Percentiles rank a stretch among this genome's conserved stretches.
phyloP scores from a whole-genome alignment of 2,797 vertebrate genomes.

The Perodicticus potto region DNA sequence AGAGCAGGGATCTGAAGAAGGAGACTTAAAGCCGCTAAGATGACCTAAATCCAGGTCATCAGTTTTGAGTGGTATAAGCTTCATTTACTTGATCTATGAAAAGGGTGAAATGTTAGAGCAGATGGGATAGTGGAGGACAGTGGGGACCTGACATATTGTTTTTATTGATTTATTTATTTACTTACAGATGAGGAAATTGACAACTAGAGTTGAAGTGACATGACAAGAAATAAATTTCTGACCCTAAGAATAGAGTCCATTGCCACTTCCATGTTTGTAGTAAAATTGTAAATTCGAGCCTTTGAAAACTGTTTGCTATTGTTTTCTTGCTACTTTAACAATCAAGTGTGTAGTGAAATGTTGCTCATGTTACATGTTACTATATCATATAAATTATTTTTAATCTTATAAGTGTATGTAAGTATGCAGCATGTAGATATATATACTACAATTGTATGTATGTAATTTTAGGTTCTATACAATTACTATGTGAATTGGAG shows the following conservation, averaged over 20 bases:
- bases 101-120: conserved; percentile 55
- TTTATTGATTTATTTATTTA: not conserved
- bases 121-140: not conserved
- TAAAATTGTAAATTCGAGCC: not conserved
- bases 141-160: not conserved
- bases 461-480: not conserved
- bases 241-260: not conserved
- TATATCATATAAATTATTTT: not conserved
- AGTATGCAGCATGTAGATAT: not conserved
- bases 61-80: conserved; percentile 1
- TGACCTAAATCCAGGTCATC: conserved; percentile 39
- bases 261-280: not conserved
- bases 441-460: not conserved
- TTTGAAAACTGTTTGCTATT: not conserved
- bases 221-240: not conserved
- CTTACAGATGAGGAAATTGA: not conserved
- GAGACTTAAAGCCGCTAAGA: not conserved
- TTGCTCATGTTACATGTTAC: not conserved
- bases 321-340: not conserved
- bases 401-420: not conserved
- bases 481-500: not conserved
- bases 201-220: not conserved
- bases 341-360: not conserved
- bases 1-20: not conserved
- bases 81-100: conserved; percentile 69